Percentiles rank a stretch among this genome's conserved stretches.
Conservation (phyloP, 1,140 invertebrate genomes). For the Trichogramma pretiosum region DNA sequence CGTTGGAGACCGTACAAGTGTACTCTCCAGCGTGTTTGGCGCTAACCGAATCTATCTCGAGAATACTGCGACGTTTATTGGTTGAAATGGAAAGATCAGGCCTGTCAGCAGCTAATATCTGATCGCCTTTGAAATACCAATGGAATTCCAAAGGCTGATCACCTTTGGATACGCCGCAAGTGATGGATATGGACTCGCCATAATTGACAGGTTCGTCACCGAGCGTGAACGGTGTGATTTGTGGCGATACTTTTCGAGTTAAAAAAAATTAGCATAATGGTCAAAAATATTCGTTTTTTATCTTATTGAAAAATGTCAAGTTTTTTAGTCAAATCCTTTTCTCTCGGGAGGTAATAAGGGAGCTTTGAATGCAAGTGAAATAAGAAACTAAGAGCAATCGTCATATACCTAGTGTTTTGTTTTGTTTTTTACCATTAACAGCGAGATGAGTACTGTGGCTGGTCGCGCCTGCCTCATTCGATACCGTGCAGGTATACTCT, state of each 20-base stretch:
- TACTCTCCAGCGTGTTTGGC: constrained; percentile 56
- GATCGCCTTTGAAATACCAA: constrained; percentile 56
- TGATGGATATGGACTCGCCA: constrained; percentile 58
- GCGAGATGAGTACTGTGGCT: constrained; percentile 56
- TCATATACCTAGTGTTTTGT: too few relatives aligned
- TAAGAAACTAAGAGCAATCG: too few relatives aligned
- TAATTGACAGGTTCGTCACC: constrained; percentile 58
- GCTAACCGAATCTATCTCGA: constrained; percentile 52
- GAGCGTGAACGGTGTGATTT: constrained; percentile 56
- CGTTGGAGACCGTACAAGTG: constrained; percentile 54
- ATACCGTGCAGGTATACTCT: constrained; percentile 69
- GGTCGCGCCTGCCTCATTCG: constrained; percentile 59
- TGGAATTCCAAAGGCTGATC: constrained; percentile 62
- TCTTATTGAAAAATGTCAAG: too few relatives aligned
- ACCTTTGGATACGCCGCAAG: constrained; percentile 64
- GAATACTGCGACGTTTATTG: constrained; percentile 47
- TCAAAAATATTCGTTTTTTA: too few relatives aligned
- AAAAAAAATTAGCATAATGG: constrained; percentile 1
- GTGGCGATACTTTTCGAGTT: constrained; percentile 52
- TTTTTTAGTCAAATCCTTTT: too few relatives aligned
- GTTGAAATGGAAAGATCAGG: constrained; percentile 45
- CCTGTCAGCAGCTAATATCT: constrained; percentile 24
- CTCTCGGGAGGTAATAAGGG: too few relatives aligned
- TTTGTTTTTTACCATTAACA: constrained; percentile 31
- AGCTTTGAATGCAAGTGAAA: too few relatives aligned